phyloP scores from a whole-genome alignment of 1,140 invertebrate genomes.

The Conus betulinus region DNA sequence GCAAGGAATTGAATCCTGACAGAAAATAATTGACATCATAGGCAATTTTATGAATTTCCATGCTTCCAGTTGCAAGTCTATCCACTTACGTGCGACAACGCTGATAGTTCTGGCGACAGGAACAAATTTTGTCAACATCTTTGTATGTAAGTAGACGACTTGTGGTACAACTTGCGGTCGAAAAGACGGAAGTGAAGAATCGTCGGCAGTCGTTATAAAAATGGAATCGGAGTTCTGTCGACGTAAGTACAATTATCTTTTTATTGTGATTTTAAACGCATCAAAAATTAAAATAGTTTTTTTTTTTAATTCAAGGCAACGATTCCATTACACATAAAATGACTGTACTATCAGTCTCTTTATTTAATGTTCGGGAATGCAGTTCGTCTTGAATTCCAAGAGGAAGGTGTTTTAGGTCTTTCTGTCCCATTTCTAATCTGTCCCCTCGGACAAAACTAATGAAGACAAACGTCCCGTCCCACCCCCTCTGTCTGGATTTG shows the following conservation, averaged over 20 bases:
- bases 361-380: background rate
- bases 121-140: slow-evolving; percentile 9
- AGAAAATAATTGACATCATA: too few species aligned
- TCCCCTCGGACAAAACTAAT: too few species aligned
- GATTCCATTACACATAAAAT: background rate
- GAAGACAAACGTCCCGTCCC: too few species aligned
- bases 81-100: background rate
- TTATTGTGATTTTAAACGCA: background rate
- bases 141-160: background rate
- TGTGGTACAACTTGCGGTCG: background rate
- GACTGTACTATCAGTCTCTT: too few species aligned
- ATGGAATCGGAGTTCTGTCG: background rate
- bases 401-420: too few species aligned
- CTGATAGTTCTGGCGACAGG: slow-evolving; percentile 1
- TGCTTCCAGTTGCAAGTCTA: too few species aligned
- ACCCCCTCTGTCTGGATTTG: too few species aligned
- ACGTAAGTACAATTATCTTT: background rate
- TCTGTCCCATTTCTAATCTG: too few species aligned
- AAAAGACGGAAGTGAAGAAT: slow-evolving; percentile 2
- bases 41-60: too few species aligned
- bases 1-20: too few species aligned
- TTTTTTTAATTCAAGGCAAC: background rate
- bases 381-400: too few species aligned
- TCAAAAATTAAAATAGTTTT: background rate
- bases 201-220: background rate